Base-by-base conservation (phyloP, 2,888 invertebrate genomes). In the Drosophila cognata region DNA sequence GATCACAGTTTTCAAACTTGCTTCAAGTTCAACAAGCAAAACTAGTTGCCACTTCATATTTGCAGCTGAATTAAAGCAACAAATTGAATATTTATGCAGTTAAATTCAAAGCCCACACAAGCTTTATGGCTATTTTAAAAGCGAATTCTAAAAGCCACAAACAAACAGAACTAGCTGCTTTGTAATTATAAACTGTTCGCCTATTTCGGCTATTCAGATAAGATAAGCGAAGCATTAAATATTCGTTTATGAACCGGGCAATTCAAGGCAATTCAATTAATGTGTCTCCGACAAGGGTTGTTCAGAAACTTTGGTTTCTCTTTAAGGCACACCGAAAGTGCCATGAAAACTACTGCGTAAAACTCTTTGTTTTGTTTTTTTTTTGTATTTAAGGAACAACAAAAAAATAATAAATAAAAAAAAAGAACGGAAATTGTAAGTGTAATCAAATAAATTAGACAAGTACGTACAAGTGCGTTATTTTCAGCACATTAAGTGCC, bases 361-460 rank as follows among this genome's bases (percentile, higher is more conserved):
- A 55, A 62, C 43, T 52, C 41, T 57, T 52, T 43, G 48, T 48
- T 55, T n/a, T 21, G 0, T 43, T 10, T 4, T 52, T 50, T 48
- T 48, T 62, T n/a, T 38, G 2, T 43, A 41, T 38, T 52, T 59
- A 35, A 16, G 0, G 3, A 31, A 31, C 57, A 6, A 11, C 36
- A 55, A 25, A 38, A 7, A 29, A 36, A 33, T 33, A 33, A 8
- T 33, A 33, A 50, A 51, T 46, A 52, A 38, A 28, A 46, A 28
- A 28, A 29, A 50, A 64, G 60, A 50, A 66, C 41, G 36, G 77
- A 74, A 84, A 84, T 84, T 87, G 89, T 76, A 60, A 71, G 71
- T 58, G 84, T 77, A 90, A 90, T 88, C 84, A 87, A 87, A 84
- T 89, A 89, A 88, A 90, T 87, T 89, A 89, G 81, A 76, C 71